These are phyloP conservation scores for Plectus sambesii DNA, from an alignment of 1,140 invertebrate species.

Conservation along the genomic window DNA sequence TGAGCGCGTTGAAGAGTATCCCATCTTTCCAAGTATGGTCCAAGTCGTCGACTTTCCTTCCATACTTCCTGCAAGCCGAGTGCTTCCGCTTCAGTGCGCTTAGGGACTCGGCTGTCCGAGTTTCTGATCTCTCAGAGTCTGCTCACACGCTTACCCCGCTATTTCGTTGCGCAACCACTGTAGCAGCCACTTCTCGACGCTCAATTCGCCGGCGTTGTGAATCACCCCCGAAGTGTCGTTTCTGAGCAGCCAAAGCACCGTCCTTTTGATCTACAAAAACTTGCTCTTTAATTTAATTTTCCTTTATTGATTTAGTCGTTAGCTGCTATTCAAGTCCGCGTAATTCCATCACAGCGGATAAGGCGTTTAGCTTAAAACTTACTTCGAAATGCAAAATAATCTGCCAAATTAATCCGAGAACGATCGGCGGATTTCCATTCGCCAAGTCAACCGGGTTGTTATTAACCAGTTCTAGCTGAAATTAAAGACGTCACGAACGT, in stretches of 20 bases:
- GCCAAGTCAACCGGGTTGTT: conserved; percentile 95
- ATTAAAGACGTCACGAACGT: too few species aligned
- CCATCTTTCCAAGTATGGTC: conserved; percentile 93
- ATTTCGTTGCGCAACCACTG: conserved; percentile 15
- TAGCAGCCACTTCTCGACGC: conserved; percentile 1
- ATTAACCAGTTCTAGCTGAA: conserved; percentile 90
- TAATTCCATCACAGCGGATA: too few species aligned
- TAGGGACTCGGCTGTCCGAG: conserved; percentile 51
- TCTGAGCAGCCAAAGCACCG: too few species aligned
- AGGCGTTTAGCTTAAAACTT: too few species aligned
- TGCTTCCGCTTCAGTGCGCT: too few species aligned
- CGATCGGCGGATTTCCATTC: conserved; percentile 89
- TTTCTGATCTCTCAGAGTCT: conserved; percentile 70
- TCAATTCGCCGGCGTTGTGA: too few species aligned
- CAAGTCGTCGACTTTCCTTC: conserved; percentile 81
- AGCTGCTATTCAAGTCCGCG: too few species aligned
- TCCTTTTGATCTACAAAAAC: too few species aligned
- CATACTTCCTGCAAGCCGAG: conserved; percentile 59
- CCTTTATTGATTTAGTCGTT: too few species aligned
- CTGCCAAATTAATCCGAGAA: conserved; percentile 95
- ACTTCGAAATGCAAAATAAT: conserved; percentile 99
- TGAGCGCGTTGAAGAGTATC: conserved; percentile 83
- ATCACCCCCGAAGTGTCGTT: too few species aligned
- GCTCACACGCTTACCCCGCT: neutral
- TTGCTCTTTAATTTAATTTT: too few species aligned